Evolutionary conservation across 2,113 vertebrate species (phyloP), one percentile per base, ranked within the genome.

Genomic region (Odocoileus hemionus): DNA sequence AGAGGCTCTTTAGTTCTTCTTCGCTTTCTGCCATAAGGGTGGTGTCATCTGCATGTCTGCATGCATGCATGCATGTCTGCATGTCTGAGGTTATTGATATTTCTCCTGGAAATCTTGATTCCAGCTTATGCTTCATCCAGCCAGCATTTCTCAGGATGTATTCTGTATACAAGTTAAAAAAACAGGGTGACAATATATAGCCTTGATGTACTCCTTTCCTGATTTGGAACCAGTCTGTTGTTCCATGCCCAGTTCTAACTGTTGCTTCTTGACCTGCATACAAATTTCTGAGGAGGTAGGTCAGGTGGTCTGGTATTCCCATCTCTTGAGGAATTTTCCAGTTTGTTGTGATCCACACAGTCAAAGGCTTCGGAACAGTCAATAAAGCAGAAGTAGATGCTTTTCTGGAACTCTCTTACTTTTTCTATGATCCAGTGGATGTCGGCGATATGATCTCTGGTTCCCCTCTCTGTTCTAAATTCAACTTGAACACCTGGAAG

Each of bases 381-480:
- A 67, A n/a, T 67, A 67, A 36, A 67, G 33, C 33, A 67, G 64
- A 67, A 67, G 0, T 10, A 9, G 16, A 67, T 67, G 17, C 21
- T 36, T 36, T 67, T 36, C 64, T 67, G 64, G 64, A 19, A n/a
- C 33, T 36, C 61, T n/a, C 33, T 67, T 67, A 8, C 64, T 67
- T 67, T 67, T 36, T n/a, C 1, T 0, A 67, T 10, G 64, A 67
- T n/a, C 33, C 33, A 19, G 64, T 1, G 0, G 16, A 67, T n/a
- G 33, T 19, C 19, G 33, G 33, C 0, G 19, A n/a, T 67, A n/a
- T 5, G 64, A 67, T n/a, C 16, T n/a, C 2, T n/a, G 16, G 16
- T 67, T 67, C 33, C 33, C 36, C 64, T 67, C 7, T 2, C 33
- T 67, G n/a, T 36, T 36, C 33, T 36, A 36, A 21, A 67, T 2